Base-by-base conservation (phyloP, 2,797 vertebrate species). In the Muraenolepis orangiensis region DNA sequence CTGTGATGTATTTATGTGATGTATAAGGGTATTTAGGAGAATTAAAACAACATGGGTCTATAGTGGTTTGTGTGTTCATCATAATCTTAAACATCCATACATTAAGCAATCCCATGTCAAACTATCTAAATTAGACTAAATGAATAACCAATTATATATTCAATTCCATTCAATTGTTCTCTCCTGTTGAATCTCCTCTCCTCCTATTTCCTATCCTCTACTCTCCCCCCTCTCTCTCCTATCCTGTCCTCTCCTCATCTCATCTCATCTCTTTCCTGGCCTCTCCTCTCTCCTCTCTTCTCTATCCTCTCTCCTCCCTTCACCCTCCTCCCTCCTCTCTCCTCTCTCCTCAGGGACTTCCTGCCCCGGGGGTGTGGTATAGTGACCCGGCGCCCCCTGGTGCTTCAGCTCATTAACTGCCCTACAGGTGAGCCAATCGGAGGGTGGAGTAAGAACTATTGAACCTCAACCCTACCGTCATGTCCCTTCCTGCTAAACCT, bases 321-420 rank as follows among this genome's bases (percentile, higher is more conserved):
- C 34, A 32, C 36, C 10, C 10, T 42, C 30, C 38, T 74, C 6
- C 8, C 68, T 34, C 69, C 6, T 30, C 18, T 23, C 34, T 12
- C n/a, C 32, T 13, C 69, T 8, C 31, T 16, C 23, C 40, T 31
- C 82, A 96, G 95, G 85, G 95, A 96, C 84, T 96, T 96, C 89
- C 91, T 96, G 82, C 95, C 95, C 66, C 93, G 95, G 79, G 95
- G 95, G 80, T 96, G 95, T 87, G 95, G 95, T 71, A 96, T 96
- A 0, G 95, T 96, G 74, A 96, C 95, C 78, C 90, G 95, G 3
- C 93, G 95, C 67, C 95, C 95, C 0, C 91, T 96, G 80, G 95
- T 96, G 78, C 88, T 96, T 81, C 95, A 96, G 85, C 91, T 96
- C 79, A 95, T 96, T n/a, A 96, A 93, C 38, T 77, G 93, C 72